phyloP scores from a whole-genome alignment of 1,140 invertebrate genomes.

The Brachionus angularis region DNA sequence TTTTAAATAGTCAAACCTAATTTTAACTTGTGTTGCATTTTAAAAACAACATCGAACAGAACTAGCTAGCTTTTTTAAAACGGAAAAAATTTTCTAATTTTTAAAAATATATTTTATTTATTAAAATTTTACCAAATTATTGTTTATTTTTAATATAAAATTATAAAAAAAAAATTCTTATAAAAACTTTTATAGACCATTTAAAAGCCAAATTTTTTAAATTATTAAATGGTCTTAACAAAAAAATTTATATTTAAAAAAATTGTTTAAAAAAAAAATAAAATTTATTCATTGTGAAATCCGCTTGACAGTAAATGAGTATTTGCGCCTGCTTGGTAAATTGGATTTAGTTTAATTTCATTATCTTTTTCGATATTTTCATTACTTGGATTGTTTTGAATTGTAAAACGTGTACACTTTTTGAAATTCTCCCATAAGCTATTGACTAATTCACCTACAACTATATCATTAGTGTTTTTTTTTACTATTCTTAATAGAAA shows the following conservation, averaged over 20 bases:
- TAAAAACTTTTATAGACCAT: background rate
- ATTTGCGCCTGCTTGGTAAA: background rate
- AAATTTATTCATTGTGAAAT: conserved; percentile 1
- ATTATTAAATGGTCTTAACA: background rate
- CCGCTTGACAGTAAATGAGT: background rate
- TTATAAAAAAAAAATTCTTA: background rate
- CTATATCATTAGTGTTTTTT: conserved; percentile 61
- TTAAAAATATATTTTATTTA: no score
- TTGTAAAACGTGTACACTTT: conserved; percentile 31
- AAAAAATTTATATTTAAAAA: conserved; percentile 25
- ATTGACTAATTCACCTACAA: conserved; percentile 60
- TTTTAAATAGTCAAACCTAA: no score
- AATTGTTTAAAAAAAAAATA: background rate
- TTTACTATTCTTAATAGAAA: conserved; percentile 60
- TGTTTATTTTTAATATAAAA: no score
- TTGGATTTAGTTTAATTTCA: conserved; percentile 17
- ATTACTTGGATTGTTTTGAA: background rate
- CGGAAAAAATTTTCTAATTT: no score
- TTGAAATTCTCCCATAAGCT: conserved; percentile 54
- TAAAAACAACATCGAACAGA: no score
- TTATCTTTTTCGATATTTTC: conserved; percentile 10
- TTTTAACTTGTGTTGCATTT: no score
- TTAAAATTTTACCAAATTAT: no score
- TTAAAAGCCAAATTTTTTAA: no score
- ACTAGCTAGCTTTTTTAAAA: no score